Evolutionary conservation across 2,797 vertebrate species (phyloP), one percentile per base, ranked within the genome.

Genomic region (Sebastiscus tertius): DNA sequence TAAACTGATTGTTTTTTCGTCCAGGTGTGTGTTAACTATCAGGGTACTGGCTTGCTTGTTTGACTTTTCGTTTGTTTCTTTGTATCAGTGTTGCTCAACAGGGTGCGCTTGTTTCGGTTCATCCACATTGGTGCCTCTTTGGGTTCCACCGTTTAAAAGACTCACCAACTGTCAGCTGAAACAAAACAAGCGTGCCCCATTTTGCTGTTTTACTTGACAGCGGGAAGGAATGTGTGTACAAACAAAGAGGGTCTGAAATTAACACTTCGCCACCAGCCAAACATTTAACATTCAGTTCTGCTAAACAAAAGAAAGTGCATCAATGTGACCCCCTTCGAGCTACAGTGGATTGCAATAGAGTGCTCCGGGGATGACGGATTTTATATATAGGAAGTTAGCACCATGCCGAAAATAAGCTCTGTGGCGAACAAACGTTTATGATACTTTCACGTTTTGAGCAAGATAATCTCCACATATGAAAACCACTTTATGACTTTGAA

Each of bases 191-290:
- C 22, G 13, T 71, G 34, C 75, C 73, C 56, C 0, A 0, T 36
- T 59, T 42, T 27, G 84, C 85, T 90, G 89, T 92, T 89, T 72
- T 70, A 63, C 66, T 75, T 80, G 91, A 92, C 91, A 90, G 90
- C 79, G 26, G 14, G 82, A 89, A 90, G 83, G 92, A 92, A 92
- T 90, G 93, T 90, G 76, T 87, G 81, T 83, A 85, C 67, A 88
- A 90, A 87, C n/a, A 52, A 88, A 73, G 18, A 67, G 5, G 80
- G 66, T 52, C 24, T 87, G 80, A 87, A 87, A 72, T 61, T 4
- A 80, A 87, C 56, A 1, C 20, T 46, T 12, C 1, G 24, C 79
- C 20, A 1, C 52, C 85, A 84, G 72, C 72, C 65, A 63, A 59
- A 80, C 10, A 2, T 13, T 36, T 18, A 6, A 27, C 27, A 1